phyloP scores from a whole-genome alignment of 2,797 vertebrate species.

The Sebastes kiyomatsui region DNA sequence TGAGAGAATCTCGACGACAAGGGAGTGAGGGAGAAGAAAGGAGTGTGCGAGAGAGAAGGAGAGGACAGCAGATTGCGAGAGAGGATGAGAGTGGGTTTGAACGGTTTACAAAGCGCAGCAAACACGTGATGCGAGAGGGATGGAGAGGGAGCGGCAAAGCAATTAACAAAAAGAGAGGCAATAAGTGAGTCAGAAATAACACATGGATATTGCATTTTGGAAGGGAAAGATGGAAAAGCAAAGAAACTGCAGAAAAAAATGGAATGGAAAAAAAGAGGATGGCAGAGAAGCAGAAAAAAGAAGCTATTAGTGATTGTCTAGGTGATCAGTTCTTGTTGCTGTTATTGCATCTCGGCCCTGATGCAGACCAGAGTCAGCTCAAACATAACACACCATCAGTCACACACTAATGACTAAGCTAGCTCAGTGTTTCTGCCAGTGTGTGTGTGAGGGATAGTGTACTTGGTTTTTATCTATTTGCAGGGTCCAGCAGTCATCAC shows the following conservation, averaged over 20 bases:
- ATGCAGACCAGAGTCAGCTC: slow-evolving; percentile 51
- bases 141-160: slow-evolving; percentile 15
- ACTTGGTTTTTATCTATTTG: slow-evolving; percentile 20
- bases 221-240: background rate
- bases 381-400: slow-evolving; percentile 51
- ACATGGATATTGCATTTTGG: slow-evolving; percentile 27
- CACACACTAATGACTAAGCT: slow-evolving; percentile 48
- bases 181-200: slow-evolving; percentile 17
- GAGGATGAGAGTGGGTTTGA: slow-evolving; percentile 10
- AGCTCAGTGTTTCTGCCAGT: background rate
- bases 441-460: background rate
- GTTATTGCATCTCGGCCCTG: slow-evolving; percentile 31
- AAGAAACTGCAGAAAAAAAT: background rate
- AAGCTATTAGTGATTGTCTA: slow-evolving; percentile 22
- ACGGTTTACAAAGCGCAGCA: slow-evolving; percentile 9
- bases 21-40: background rate
- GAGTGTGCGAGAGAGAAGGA: background rate
- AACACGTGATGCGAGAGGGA: background rate
- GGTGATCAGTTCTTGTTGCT: slow-evolving; percentile 38
- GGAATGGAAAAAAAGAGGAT: background rate
- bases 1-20: background rate
- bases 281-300: background rate
- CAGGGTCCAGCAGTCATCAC: slow-evolving; percentile 14
- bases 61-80: background rate
- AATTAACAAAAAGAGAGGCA: slow-evolving; percentile 38